Evolutionary conservation across 92 coral and sea anemone genomes (phyloP).

Genomic region (Nematostella vectensis): DNA sequence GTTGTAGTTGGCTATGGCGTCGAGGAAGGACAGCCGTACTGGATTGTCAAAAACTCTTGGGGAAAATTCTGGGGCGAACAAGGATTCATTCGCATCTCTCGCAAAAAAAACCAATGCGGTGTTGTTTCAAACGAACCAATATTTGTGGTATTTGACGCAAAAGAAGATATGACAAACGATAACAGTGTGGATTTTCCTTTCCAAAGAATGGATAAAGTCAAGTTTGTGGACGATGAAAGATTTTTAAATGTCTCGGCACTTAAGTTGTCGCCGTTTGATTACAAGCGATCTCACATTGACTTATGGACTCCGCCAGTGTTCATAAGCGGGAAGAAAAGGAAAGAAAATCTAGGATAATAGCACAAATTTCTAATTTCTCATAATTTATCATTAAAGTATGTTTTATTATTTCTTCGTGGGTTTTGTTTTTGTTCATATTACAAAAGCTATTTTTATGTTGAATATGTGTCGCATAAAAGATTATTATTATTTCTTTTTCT

Average conservation of each 20-base stretch:
- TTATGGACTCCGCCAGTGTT: conserved; percentile 33
- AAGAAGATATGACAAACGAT: conserved; percentile 8
- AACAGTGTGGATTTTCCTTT: conserved; percentile 48
- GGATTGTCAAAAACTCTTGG: conserved; percentile 94
- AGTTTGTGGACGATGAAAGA: conserved; percentile 33
- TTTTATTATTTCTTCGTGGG: no score
- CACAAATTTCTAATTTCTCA: neutral
- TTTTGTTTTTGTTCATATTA: no score
- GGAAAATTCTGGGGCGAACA: conserved; percentile 89
- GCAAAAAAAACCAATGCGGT: conserved; percentile 69
- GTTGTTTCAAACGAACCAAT: conserved; percentile 77
- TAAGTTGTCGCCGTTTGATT: conserved; percentile 76
- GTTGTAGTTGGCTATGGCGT: conserved; percentile 75
- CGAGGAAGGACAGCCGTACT: conserved; percentile 50
- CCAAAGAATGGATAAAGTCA: conserved; percentile 35
- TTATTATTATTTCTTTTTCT: no score
- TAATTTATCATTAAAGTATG: no score
- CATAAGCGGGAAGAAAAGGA: neutral
- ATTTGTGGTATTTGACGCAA: conserved; percentile 46
- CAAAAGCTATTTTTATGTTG: no score
- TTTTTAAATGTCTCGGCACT: conserved; percentile 24
- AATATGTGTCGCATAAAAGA: no score
- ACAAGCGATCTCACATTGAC: conserved; percentile 54
- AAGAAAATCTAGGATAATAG: no score
- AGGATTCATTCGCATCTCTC: conserved; percentile 68